These are phyloP conservation scores for Dryadula phaetusa DNA, from an alignment of 2,888 invertebrate species.

Conservation along the genomic window DNA sequence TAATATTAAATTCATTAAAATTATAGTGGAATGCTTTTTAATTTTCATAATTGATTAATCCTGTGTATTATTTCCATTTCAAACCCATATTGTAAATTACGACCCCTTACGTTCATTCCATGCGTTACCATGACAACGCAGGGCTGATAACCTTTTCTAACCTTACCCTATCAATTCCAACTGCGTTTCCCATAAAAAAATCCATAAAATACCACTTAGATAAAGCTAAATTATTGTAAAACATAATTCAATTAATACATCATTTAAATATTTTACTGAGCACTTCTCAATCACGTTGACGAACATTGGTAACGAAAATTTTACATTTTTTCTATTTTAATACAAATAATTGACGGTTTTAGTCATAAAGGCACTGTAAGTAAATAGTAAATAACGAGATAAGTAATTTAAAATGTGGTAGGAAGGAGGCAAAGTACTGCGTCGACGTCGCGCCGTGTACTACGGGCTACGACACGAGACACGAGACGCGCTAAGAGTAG, in stretches of 20 bases:
- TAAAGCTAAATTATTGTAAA: not conserved
- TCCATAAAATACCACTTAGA: not conserved
- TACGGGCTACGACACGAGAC: slow-evolving; percentile 4
- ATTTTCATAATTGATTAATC: not conserved
- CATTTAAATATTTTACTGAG: not conserved
- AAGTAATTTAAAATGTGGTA: not conserved
- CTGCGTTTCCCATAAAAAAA: not conserved
- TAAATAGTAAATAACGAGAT: slow-evolving; percentile 3
- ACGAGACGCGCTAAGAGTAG: slow-evolving; percentile 25
- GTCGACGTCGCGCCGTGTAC: slow-evolving; percentile 35
- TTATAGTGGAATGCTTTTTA: too few species aligned
- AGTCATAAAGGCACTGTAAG: not conserved
- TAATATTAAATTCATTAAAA: not conserved
- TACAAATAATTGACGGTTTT: not conserved
- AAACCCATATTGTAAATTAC: not conserved
- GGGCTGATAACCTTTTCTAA: slow-evolving; percentile 14
- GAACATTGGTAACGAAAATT: not conserved
- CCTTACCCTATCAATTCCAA: not conserved
- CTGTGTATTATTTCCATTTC: not conserved
- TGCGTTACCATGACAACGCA: slow-evolving; percentile 14
- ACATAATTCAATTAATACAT: not conserved
- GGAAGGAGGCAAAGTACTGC: slow-evolving; percentile 14
- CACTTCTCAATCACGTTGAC: too few species aligned
- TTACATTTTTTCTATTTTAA: not conserved
- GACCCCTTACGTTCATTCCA: slow-evolving; percentile 1